Percentiles rank a stretch among this genome's conserved stretches.
Conservation (phyloP, 2,888 invertebrate genomes). For the Archips crataeganus region DNA sequence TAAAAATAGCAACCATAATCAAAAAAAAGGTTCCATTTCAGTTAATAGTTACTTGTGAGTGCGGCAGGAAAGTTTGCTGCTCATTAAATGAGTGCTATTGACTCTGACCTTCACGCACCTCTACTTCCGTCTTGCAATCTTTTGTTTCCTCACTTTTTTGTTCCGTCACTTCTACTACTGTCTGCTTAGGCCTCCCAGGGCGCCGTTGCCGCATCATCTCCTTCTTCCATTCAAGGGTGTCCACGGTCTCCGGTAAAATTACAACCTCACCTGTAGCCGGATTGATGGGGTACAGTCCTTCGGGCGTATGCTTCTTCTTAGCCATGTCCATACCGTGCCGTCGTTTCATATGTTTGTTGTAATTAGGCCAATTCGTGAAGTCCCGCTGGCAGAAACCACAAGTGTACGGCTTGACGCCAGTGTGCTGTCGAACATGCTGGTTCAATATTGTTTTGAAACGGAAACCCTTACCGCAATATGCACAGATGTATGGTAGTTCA, state of each 20-base stretch:
- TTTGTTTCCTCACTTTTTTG: slow-evolving; percentile 3
- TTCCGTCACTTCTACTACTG: slow-evolving; percentile 4
- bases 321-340: slow-evolving; percentile 84
- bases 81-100: slow-evolving; percentile 14
- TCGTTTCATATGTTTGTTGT: slow-evolving; percentile 92
- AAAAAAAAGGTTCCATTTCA: no score
- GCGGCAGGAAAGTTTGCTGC: not conserved
- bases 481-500: slow-evolving; percentile 89
- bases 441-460: slow-evolving; percentile 89
- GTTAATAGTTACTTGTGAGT: no score
- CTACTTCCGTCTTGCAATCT: slow-evolving; percentile 30
- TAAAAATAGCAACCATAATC: no score
- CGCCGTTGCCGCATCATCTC: slow-evolving; percentile 53
- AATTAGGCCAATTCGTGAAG: slow-evolving; percentile 92
- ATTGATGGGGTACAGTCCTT: slow-evolving; percentile 66
- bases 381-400: slow-evolving; percentile 88
- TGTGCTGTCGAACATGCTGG: slow-evolving; percentile 89
- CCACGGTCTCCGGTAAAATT: slow-evolving; percentile 55
- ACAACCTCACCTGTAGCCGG: slow-evolving; percentile 59
- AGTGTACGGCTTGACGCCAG: slow-evolving; percentile 88
- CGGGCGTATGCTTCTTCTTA: slow-evolving; percentile 58
- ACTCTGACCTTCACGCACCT: slow-evolving; percentile 7
- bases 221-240: slow-evolving; percentile 65
- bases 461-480: slow-evolving; percentile 89
- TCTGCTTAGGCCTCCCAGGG: slow-evolving; percentile 49